Percentiles rank a stretch among this genome's conserved stretches.
Evolutionary conservation across 1,140 invertebrate genomes (phyloP).

Genomic region (Vanessa tameamea): DNA sequence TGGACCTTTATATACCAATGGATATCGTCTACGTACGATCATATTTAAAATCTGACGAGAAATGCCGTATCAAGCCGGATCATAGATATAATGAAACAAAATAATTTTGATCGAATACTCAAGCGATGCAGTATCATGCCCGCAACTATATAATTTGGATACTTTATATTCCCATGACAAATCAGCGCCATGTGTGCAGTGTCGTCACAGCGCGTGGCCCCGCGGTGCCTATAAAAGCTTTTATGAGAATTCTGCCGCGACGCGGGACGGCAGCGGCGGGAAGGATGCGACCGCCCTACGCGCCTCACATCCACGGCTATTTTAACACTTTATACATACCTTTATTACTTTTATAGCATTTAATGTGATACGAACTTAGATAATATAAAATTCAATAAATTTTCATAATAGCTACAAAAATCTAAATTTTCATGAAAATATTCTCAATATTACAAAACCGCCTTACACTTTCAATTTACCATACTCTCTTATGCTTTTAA

Average conservation of each 20-base stretch:
- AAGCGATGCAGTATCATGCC: not conserved
- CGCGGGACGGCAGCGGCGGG: not conserved
- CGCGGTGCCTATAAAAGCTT: constrained; percentile 26
- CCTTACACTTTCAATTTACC: too few relatives aligned
- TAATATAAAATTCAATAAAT: too few relatives aligned
- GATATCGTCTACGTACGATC: too few relatives aligned
- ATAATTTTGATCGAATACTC: not conserved
- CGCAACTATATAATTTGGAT: constrained; percentile 5
- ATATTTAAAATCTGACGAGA: too few relatives aligned
- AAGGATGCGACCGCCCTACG: not conserved
- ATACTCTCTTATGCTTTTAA: too few relatives aligned
- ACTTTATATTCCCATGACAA: constrained; percentile 17
- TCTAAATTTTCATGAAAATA: too few relatives aligned
- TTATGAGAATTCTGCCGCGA: constrained; percentile 14
- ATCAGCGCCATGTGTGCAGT: constrained; percentile 21
- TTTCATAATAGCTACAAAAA: too few relatives aligned
- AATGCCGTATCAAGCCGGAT: too few relatives aligned
- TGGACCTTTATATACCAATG: too few relatives aligned
- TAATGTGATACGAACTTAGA: not conserved
- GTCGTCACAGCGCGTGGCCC: constrained; percentile 19
- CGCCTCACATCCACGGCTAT: not conserved
- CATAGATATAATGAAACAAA: not conserved
- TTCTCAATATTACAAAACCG: too few relatives aligned
- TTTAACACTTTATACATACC: not conserved
- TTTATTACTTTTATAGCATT: not conserved